Evolutionary conservation across 2,113 vertebrate species (phyloP), one percentile per base, ranked within the genome.

Genomic region (Phyllopteryx taeniolatus): DNA sequence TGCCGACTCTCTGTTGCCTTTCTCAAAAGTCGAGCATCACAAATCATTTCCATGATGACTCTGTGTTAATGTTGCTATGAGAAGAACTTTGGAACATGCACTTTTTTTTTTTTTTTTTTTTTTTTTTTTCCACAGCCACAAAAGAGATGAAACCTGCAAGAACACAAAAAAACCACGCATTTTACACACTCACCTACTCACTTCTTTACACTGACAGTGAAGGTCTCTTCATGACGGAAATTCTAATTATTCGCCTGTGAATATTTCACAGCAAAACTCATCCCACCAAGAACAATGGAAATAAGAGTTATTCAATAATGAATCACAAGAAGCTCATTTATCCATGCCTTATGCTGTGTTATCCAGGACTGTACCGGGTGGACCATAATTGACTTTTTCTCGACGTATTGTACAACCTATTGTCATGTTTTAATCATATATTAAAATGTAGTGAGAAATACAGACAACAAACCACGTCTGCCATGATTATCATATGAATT

Each of bases 1-100:
- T 89, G 88, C 83, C 89, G 87, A 84, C 80, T 75, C 67, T 72
- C 80, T 53, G 20, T 61, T 66, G 59, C 76, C 68, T 77, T 79
- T 79, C 76, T 79, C 71, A 39, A n/a, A 63, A 49, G 63, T 69
- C 67, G 47, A 0, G 22, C 72, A 35, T 83, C 73, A 76, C 83
- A 81, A 85, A 85, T 82, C 80, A 88, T 86, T 75, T 84, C 70
- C 46, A 70, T 68, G 60, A 72, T 79, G 43, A 46, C 33, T 76
- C 76, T 79, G 49, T 80, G 73, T 80, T 83, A 77, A 78, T 82
- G 63, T 53, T 74, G 57, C 35, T 54, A 72, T 73, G 49, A 68
- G 70, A 86, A 84, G 67, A 68, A 71, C 64, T 82, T 80, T 83
- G 68, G 73, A 68, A 86, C 64, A 67, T 27, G 27, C 20, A 69